phyloP scores from a whole-genome alignment of 1,140 invertebrate species.

The Druon quercuslanigerum region DNA sequence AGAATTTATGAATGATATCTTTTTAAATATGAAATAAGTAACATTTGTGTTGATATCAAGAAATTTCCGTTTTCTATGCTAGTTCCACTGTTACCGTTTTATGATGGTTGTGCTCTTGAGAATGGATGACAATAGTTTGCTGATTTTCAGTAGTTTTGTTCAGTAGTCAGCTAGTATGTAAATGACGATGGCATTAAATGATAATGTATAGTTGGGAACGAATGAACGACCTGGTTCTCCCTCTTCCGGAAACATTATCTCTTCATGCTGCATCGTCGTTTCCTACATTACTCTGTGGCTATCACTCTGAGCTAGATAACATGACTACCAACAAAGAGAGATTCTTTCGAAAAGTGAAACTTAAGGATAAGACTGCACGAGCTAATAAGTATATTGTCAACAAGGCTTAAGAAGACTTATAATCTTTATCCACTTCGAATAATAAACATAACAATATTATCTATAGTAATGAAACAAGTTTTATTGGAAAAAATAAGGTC shows the following conservation, averaged over 20 bases:
- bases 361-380: too few relatives aligned
- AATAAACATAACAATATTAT: too few relatives aligned
- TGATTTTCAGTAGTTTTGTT: neutral
- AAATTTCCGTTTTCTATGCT: neutral
- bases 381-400: too few relatives aligned
- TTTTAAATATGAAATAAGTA: too few relatives aligned
- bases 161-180: neutral
- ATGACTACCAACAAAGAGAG: neutral
- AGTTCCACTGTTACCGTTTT: neutral
- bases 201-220: constrained; percentile 13
- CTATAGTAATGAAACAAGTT: too few relatives aligned
- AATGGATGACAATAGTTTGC: neutral
- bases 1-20: too few relatives aligned
- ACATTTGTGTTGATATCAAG: neutral
- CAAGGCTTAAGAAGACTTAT: too few relatives aligned
- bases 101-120: neutral
- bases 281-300: neutral
- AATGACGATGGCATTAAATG: constrained; percentile 6
- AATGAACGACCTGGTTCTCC: constrained; percentile 7
- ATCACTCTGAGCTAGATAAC: neutral
- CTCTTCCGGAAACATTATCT: constrained; percentile 23
- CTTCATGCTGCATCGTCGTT: constrained; percentile 8
- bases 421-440: too few relatives aligned
- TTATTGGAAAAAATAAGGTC: too few relatives aligned
- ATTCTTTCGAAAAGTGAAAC: too few relatives aligned